A percentile compares a stretch with the other conserved stretches of the same genome.
Evolutionary conservation across 2,113 vertebrate species (phyloP).

Genomic region (Cyanistes caeruleus): DNA sequence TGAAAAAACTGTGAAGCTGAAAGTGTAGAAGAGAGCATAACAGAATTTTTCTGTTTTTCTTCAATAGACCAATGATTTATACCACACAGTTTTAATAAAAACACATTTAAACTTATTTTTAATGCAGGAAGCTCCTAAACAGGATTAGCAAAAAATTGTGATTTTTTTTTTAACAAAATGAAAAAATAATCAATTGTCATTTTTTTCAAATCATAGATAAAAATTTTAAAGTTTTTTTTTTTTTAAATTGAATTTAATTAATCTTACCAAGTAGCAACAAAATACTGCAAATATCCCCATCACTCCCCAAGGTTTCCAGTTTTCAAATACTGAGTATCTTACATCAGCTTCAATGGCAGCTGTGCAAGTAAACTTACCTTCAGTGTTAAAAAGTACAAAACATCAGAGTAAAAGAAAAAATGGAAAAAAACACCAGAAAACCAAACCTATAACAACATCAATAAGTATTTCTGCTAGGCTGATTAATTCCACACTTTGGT

Average conservation of each 20-base stretch:
- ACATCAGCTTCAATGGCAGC: background rate
- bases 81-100: background rate
- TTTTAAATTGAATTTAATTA: background rate
- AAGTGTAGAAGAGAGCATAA: accelerated
- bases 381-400: background rate
- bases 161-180: background rate
- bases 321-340: background rate
- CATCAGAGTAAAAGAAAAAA: too few relatives aligned
- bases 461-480: background rate
- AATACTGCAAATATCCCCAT: background rate
- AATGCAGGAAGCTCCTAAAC: background rate
- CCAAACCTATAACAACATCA: background rate
- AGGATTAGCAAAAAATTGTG: background rate
- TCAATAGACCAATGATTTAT: background rate
- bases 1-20: background rate
- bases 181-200: accelerated
- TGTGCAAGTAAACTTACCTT: background rate
- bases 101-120: background rate
- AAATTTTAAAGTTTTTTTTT: background rate
- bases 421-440: too few relatives aligned
- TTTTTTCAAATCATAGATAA: background rate
- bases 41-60: background rate
- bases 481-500: background rate
- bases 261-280: background rate
- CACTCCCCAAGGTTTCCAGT: background rate